Evolutionary conservation across 2,113 vertebrate genomes (phyloP).

Genomic region (Paradisaea rubra): DNA sequence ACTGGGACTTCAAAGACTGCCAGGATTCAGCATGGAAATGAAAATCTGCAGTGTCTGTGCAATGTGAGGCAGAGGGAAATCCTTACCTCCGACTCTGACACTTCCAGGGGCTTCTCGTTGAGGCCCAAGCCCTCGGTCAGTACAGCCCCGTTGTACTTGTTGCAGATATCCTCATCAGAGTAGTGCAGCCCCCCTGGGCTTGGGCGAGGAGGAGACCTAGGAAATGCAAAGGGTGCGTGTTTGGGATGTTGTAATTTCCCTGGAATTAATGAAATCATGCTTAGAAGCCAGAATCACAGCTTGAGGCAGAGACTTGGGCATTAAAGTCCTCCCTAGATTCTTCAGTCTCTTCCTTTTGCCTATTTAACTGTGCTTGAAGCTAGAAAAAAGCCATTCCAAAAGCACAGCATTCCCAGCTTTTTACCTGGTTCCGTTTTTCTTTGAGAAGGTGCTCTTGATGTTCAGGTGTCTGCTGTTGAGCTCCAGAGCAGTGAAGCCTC

Average conservation of each 20-base stretch:
- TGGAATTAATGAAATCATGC: not conserved
- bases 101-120: constrained; percentile 84
- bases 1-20: not conserved
- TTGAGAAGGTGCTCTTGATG: constrained; percentile 88
- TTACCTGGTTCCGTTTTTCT: constrained; percentile 92
- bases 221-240: not conserved
- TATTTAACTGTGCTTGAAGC: not conserved
- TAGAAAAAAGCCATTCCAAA: not conserved
- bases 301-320: not conserved
- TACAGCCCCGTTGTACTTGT: constrained; percentile 87
- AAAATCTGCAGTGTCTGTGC: not conserved
- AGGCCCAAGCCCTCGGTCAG: constrained; percentile 84
- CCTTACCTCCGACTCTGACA: constrained; percentile 88
- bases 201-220: constrained; percentile 90
- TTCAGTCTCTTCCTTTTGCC: not conserved
- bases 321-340: not conserved
- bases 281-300: not conserved
- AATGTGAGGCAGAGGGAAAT: not conserved
- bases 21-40: not conserved
- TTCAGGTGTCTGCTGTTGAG: constrained; percentile 90
- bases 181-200: constrained; percentile 92
- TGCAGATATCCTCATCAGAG: constrained; percentile 93
- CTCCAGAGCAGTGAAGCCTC: constrained; percentile 90
- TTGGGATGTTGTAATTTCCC: not conserved
- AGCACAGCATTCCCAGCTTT: not conserved